Evolutionary conservation across 2,113 vertebrate species (phyloP).

Genomic region (Eulemur macaco): DNA sequence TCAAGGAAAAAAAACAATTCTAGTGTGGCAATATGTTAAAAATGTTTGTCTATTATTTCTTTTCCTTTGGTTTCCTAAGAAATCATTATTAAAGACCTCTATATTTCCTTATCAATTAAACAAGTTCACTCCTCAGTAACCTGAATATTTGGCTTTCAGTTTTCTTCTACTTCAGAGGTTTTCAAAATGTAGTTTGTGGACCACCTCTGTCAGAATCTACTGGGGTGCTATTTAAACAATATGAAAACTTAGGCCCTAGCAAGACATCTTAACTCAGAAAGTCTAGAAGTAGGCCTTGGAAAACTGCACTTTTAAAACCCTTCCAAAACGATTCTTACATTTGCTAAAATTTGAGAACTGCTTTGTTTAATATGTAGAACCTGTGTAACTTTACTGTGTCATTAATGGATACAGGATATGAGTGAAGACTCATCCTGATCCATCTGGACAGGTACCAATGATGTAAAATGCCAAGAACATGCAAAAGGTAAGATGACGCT

Average conservation of each 20-base stretch:
- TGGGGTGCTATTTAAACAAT: not conserved
- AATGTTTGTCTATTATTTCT: not conserved
- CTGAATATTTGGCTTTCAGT: not conserved
- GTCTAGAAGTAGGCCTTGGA: not conserved
- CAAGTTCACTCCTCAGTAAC: not conserved
- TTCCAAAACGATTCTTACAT: not conserved
- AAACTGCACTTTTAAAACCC: not conserved
- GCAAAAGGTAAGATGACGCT: not conserved
- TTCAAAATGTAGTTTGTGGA: not conserved
- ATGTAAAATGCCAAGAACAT: not conserved
- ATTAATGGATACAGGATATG: not conserved
- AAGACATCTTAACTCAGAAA: not conserved
- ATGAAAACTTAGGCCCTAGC: not conserved
- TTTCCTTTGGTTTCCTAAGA: not conserved
- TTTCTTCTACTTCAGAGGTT: not conserved
- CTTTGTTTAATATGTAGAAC: not conserved
- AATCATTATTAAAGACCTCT: not conserved
- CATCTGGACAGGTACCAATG: not conserved
- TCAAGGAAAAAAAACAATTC: no score
- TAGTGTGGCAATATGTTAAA: no score
- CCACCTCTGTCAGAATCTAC: not conserved
- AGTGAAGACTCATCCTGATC: not conserved
- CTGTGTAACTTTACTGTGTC: not conserved
- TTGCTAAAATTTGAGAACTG: not conserved
- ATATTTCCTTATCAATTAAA: not conserved